Evolutionary conservation across 2,888 invertebrate genomes (phyloP).

Genomic region (Parthenolecanium corni): DNA sequence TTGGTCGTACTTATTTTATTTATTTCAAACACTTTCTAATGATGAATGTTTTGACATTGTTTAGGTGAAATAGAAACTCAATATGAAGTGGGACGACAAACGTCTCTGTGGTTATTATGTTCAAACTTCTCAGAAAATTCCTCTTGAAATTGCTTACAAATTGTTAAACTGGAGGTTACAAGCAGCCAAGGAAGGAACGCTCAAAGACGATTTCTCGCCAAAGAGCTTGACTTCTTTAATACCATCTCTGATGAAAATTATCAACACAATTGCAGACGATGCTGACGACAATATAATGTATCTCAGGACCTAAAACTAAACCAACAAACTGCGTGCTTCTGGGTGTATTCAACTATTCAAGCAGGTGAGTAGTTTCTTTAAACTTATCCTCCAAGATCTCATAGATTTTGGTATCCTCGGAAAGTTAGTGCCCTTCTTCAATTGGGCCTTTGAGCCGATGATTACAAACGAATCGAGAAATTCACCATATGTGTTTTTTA

Average conservation of each 20-base stretch:
- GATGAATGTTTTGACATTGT: too few species aligned
- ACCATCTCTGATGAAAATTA: slow-evolving; percentile 2
- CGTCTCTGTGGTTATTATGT: neutral
- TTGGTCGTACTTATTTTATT: neutral
- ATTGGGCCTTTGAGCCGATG: too few species aligned
- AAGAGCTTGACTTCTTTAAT: slow-evolving; percentile 7
- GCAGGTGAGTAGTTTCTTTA: slow-evolving; percentile 1
- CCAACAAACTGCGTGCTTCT: slow-evolving; percentile 56
- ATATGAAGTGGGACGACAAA: neutral
- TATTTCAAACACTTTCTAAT: neutral
- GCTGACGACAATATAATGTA: slow-evolving; percentile 26
- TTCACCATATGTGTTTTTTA: too few species aligned
- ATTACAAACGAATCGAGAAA: too few species aligned
- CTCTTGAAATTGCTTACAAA: slow-evolving; percentile 9
- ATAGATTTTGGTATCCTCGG: too few species aligned
- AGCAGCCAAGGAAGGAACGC: neutral
- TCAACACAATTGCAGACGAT: slow-evolving; percentile 1
- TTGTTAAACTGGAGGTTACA: slow-evolving; percentile 58
- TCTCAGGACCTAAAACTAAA: slow-evolving; percentile 38
- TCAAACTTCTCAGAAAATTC: neutral
- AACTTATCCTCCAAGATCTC: too few species aligned
- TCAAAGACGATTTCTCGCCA: neutral
- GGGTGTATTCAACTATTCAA: slow-evolving; percentile 26
- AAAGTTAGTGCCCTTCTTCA: too few species aligned
- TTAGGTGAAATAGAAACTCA: neutral